Conservation (phyloP, 2,113 vertebrate species). For the Carlito syrichta region DNA sequence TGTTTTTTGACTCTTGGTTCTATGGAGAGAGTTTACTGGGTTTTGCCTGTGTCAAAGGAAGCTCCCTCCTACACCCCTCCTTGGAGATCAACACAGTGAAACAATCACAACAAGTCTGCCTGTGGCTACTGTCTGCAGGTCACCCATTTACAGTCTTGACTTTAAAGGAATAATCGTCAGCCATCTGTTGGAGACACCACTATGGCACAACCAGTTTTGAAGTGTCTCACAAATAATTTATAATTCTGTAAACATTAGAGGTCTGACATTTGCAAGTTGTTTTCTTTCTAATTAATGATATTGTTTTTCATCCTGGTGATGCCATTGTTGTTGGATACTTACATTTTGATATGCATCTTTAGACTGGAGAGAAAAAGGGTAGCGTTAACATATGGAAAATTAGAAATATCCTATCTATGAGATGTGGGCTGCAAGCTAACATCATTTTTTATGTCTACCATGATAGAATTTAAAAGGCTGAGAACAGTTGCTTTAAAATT, state of each 20-base stretch:
- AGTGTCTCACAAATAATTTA: neutral
- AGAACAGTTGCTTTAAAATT: conserved; percentile 57
- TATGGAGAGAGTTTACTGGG: neutral
- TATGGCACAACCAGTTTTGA: neutral
- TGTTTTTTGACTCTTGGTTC: neutral
- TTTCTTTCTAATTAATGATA: neutral
- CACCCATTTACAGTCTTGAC: neutral
- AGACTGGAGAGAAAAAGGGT: neutral
- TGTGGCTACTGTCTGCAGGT: neutral
- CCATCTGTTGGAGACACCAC: neutral
- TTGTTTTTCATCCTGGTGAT: neutral
- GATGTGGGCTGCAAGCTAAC: neutral
- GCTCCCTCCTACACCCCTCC: no score
- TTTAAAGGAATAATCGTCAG: neutral
- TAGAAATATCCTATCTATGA: conserved; percentile 6
- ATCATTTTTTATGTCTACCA: conserved; percentile 12
- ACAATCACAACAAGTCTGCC: neutral
- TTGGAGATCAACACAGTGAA: neutral
- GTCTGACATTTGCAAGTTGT: neutral
- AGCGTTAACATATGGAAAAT: neutral
- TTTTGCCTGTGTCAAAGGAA: neutral
- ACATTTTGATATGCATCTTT: neutral
- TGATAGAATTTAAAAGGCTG: conserved; percentile 39
- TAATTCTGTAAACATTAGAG: neutral
- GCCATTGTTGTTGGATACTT: neutral